Evolutionary conservation across 2,113 vertebrate genomes (phyloP), one percentile per base, ranked within the genome.

Genomic region (Axis porcinus): DNA sequence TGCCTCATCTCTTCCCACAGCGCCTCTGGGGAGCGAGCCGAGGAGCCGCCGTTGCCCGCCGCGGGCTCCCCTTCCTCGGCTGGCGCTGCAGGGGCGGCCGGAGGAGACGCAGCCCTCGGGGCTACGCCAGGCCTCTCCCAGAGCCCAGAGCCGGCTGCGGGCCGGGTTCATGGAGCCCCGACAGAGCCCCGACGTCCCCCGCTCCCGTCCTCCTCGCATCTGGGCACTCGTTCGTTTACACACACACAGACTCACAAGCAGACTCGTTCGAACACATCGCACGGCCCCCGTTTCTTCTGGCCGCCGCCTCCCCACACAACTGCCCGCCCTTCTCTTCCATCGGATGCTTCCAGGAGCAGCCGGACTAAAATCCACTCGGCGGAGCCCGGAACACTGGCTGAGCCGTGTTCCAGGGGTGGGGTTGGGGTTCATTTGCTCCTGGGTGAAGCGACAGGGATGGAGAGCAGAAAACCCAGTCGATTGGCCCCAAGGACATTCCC

Each of bases 131-230:
- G 55, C 62, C 81, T 89, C 17, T 50, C 10, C 21, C 9, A 2
- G 12, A 45, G 15, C 33, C 12, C 33, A 1, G 3, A 23, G 30
- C 50, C 60, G 1, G 43, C 85, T 15, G n/a, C 11, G 45, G 3
- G 7, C 21, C 0, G 13, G 0, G 57, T 40, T 85, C 47, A 21
- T 3, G 4, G 64, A 13, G n/a, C 25, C 28, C 17, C 0, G 8
- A 19, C 2, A 14, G 0, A 7, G 7, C 86, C 43, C 43, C 13
- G 11, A 74, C 0, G 33, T 2, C 54, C 16, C 6, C 1, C 7
- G 1, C 55, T 36, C 33, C 5, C 2, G 7, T 47, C 23, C 21
- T 0, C 25, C 14, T 14, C 50, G 15, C 17, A 14, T 47, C 7
- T 6, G 91, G 55, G 5, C 74, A n/a, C 47, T 7, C 1, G 4